Conservation (phyloP, 2,797 vertebrate genomes). For the Antrozous pallidus region DNA sequence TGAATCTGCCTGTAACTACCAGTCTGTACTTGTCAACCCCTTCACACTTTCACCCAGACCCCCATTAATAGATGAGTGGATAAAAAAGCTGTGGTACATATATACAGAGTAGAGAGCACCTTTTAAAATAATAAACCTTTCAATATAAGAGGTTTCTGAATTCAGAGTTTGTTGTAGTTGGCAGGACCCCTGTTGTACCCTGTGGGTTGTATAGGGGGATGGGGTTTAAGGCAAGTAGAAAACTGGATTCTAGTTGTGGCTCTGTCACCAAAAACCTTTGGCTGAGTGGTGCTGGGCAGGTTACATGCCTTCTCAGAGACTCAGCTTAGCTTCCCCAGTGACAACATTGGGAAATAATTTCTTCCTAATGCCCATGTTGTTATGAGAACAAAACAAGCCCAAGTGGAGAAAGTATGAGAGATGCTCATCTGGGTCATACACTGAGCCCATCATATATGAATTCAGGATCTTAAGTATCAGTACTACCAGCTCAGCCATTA, state of each 20-base stretch:
- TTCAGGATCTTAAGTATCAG: not conserved
- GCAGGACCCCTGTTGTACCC: not conserved
- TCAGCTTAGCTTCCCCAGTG: not conserved
- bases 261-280: not conserved
- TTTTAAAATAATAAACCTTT: not conserved
- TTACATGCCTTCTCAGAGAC: not conserved
- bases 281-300: not conserved
- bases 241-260: not conserved
- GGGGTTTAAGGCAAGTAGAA: not conserved
- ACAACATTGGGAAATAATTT: not conserved
- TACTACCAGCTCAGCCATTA: not conserved
- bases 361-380: not conserved
- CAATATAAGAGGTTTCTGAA: not conserved
- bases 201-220: rapidly evolving
- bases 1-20: not conserved
- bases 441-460: not conserved
- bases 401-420: not conserved
- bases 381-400: not conserved
- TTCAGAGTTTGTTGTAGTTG: not conserved
- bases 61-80: not conserved
- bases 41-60: not conserved
- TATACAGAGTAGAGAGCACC: not conserved
- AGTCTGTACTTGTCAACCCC: not conserved
- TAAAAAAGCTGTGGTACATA: not conserved
- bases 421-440: not conserved